Evolutionary conservation across 2,113 vertebrate genomes (phyloP).

Genomic region (Amphiprion percula): DNA sequence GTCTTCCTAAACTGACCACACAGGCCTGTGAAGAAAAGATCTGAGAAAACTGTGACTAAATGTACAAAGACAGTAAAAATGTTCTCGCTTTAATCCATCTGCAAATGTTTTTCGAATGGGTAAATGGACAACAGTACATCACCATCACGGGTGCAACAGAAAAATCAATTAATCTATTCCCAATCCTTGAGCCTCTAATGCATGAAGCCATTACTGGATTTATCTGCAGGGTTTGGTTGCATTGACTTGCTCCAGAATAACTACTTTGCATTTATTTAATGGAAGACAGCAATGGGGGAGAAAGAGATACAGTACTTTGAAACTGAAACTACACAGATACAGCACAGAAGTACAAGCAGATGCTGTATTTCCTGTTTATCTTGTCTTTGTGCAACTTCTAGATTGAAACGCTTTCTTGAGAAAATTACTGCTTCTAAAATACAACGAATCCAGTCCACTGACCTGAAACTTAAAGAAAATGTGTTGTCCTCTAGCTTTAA

Average conservation of each 20-base stretch:
- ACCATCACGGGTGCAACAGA: not conserved
- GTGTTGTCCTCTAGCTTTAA: constrained; percentile 13
- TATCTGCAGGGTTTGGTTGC: constrained; percentile 36
- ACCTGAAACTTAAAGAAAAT: constrained; percentile 20
- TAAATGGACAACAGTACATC: constrained; percentile 24
- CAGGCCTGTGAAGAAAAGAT: not conserved
- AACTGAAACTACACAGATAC: not conserved
- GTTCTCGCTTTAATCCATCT: not conserved
- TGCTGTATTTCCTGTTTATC: not conserved
- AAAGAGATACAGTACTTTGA: not conserved
- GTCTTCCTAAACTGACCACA: constrained; percentile 19
- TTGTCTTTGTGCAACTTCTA: not conserved
- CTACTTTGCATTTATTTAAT: constrained; percentile 15
- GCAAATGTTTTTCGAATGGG: not conserved
- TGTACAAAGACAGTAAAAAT: not conserved
- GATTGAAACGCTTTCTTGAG: constrained; percentile 10
- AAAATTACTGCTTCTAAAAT: not conserved
- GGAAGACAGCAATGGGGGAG: not conserved
- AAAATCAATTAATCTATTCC: constrained; percentile 50
- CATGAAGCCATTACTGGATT: constrained; percentile 51
- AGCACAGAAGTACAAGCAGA: not conserved
- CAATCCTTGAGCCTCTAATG: constrained; percentile 33
- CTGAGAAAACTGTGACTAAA: not conserved
- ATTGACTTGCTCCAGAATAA: not conserved
- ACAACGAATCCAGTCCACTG: not conserved